phyloP scores from a whole-genome alignment of 2,113 vertebrate genomes.

The Anolis sagrei region DNA sequence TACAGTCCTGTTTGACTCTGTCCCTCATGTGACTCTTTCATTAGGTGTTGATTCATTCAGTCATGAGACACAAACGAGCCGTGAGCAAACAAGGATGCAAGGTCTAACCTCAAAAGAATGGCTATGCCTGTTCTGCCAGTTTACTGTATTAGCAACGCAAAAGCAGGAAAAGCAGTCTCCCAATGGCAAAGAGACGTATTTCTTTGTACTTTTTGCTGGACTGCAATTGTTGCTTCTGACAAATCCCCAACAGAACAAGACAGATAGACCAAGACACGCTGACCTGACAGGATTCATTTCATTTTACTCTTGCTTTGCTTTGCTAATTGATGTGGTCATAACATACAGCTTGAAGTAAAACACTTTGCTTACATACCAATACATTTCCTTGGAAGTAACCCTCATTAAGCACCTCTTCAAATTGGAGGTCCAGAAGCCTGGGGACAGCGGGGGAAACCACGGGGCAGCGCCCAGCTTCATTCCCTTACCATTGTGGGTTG shows the following conservation, averaged over 20 bases:
- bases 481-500: too few species aligned
- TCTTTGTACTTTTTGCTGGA: conserved; percentile 44
- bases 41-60: conserved; percentile 78
- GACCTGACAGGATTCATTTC: neutral
- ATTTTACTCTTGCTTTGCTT: conserved; percentile 1
- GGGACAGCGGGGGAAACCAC: too few species aligned
- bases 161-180: conserved; percentile 66
- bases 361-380: neutral
- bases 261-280: neutral
- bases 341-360: neutral
- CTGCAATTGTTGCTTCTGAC: conserved; percentile 22
- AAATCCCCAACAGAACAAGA: neutral
- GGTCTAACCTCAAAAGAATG: conserved; percentile 69
- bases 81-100: conserved; percentile 71
- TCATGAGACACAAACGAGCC: conserved; percentile 70
- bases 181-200: conserved; percentile 57
- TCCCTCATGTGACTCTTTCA: conserved; percentile 78
- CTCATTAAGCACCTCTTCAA: neutral
- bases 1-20: conserved; percentile 65
- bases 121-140: conserved; percentile 74
- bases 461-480: too few species aligned
- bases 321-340: neutral
- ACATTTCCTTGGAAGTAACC: neutral
- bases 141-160: conserved; percentile 68
- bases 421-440: too few species aligned